Evolutionary conservation across 2,888 invertebrate species (phyloP).

Genomic region (Terebella lapidaria): DNA sequence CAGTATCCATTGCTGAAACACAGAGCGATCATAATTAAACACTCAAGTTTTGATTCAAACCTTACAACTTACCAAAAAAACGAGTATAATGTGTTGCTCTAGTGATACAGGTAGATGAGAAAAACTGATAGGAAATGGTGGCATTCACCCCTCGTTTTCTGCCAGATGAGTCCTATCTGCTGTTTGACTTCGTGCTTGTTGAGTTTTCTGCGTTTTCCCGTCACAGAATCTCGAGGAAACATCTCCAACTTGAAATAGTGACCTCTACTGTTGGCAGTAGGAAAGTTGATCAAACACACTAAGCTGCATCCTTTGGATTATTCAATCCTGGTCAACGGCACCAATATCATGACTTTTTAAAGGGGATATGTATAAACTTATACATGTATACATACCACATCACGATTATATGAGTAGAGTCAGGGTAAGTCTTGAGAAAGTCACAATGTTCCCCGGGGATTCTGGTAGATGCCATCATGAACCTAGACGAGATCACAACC

Average conservation of each 20-base stretch:
- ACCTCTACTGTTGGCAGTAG: conserved; percentile 24
- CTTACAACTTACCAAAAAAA: too few relatives aligned
- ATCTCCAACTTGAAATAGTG: conserved; percentile 29
- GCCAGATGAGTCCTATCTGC: conserved; percentile 23
- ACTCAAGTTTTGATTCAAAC: too few relatives aligned
- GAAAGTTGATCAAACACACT: neutral
- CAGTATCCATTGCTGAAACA: too few relatives aligned
- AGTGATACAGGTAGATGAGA: too few relatives aligned
- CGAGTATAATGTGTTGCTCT: too few relatives aligned
- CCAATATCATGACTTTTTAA: too few relatives aligned
- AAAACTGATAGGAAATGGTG: too few relatives aligned
- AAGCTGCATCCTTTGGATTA: neutral
- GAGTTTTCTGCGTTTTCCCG: conserved; percentile 27
- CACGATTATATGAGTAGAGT: conserved; percentile 29
- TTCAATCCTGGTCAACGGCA: too few relatives aligned
- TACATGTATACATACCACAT: too few relatives aligned
- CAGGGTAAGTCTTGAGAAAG: conserved; percentile 24
- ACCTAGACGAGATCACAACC: conserved; percentile 21
- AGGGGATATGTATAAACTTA: too few relatives aligned
- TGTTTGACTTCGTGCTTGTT: conserved; percentile 28
- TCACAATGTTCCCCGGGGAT: conserved; percentile 29
- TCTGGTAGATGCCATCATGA: conserved; percentile 27
- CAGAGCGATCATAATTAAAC: too few relatives aligned
- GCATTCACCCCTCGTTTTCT: conserved; percentile 26
- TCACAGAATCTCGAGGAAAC: conserved; percentile 26